Evolutionary conservation across 2,888 invertebrate species (phyloP), one percentile per base, ranked within the genome.

Genomic region (Alentia gelatinosa): DNA sequence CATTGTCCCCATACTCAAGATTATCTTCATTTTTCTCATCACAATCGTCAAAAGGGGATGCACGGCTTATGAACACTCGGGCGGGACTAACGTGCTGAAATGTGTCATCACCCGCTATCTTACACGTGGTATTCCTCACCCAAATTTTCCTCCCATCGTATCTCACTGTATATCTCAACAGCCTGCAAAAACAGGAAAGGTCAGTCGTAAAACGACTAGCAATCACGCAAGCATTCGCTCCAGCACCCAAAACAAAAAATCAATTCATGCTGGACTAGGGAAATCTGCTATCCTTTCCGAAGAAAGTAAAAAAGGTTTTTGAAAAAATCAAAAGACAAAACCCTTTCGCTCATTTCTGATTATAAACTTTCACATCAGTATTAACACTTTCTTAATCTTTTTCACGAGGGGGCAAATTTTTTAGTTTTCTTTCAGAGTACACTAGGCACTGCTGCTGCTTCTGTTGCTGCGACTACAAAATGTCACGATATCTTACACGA

Each of bases 31-130:
- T 33, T 30, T 75, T 37, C 33, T 75, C 75, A 75, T 19, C 7
- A 26, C n/a, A 9, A 12, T 19, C 47, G 7, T 12, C 47, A 12
- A 47, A 47, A 47, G 47, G 56, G 56, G 56, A n/a, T n/a, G 56
- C 56, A 74, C 30, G n/a, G 47, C 86, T 35, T 23, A 47, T 50
- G 86, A 86, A 86, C 86, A 42, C 86, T 15, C 86, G 86, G 86
- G 86, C 50, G 47, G 30, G 23, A 47, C 15, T 5, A 19, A 26
- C 42, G 19, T 47, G 86, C 86, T 50, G 50, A 86, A 86, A 86
- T 86, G 42, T 86, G 42, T 12, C 86, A 15, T 50, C 86, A 86
- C 86, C 42, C 15, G 86, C n/a, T n/a, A n/a, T n/a, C 30, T 47
- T 9, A 26, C 33, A 5, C 5, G 83, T 19, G 47, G 33, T 33